Conservation (phyloP, 2,113 vertebrate genomes). For the Pimephales promelas region DNA sequence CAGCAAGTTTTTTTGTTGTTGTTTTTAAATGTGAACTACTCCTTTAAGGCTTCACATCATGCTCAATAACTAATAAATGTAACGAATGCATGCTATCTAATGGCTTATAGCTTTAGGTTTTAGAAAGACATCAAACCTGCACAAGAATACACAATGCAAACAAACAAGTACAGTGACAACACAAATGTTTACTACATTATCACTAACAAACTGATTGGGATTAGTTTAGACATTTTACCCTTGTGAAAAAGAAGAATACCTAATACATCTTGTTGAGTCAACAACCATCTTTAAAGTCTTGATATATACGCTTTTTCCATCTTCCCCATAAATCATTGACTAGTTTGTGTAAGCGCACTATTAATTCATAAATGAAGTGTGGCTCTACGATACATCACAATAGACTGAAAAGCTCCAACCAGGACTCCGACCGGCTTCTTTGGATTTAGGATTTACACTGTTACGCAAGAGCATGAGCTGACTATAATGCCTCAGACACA, state of each 20-base stretch:
- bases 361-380: conserved; percentile 35
- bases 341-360: conserved; percentile 2
- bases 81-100: not conserved
- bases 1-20: no score
- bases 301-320: not conserved
- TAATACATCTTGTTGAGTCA: not conserved
- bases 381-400: not conserved
- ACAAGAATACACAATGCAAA: not conserved
- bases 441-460: conserved; percentile 18
- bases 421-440: not conserved
- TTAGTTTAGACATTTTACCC: not conserved
- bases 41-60: not conserved
- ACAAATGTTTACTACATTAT: not conserved
- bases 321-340: conserved; percentile 24
- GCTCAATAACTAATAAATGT: not conserved
- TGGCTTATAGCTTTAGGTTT: not conserved
- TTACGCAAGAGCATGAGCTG: conserved; percentile 15
- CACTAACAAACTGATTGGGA: not conserved
- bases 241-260: not conserved
- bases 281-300: not conserved
- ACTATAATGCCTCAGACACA: not conserved
- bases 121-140: not conserved
- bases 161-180: not conserved
- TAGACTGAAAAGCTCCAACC: not conserved
- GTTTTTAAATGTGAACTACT: no score